Evolutionary conservation across 2,113 vertebrate species (phyloP).

Genomic region (Merops nubicus): DNA sequence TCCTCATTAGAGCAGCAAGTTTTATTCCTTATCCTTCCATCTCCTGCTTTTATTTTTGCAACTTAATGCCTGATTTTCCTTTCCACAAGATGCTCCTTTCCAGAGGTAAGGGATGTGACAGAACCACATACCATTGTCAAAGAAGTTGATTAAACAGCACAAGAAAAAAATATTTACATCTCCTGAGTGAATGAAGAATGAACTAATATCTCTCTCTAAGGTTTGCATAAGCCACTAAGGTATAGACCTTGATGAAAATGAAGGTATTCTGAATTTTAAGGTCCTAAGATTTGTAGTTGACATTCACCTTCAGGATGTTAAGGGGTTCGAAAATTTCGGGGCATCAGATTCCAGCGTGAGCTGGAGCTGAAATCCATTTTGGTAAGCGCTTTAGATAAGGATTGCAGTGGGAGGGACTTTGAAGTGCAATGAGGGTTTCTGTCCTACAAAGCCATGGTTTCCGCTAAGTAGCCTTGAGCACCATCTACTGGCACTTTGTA

Average conservation of each 20-base stretch:
- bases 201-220: background rate
- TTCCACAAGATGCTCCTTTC: background rate
- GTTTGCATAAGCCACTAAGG: background rate
- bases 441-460: rapidly evolving
- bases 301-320: background rate
- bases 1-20: background rate
- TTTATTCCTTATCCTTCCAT: background rate
- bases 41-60: background rate
- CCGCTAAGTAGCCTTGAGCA: background rate
- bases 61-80: background rate
- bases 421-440: rapidly evolving
- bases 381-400: background rate
- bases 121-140: background rate
- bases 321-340: background rate
- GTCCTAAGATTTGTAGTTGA: background rate
- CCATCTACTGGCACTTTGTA: background rate
- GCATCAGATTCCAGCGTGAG: background rate
- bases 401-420: rapidly evolving
- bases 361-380: rapidly evolving
- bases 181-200: background rate
- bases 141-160: background rate
- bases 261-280: background rate
- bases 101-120: background rate
- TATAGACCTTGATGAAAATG: background rate
- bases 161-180: background rate